phyloP scores from a whole-genome alignment of 2,888 invertebrate species.

The Meta bourneti region DNA sequence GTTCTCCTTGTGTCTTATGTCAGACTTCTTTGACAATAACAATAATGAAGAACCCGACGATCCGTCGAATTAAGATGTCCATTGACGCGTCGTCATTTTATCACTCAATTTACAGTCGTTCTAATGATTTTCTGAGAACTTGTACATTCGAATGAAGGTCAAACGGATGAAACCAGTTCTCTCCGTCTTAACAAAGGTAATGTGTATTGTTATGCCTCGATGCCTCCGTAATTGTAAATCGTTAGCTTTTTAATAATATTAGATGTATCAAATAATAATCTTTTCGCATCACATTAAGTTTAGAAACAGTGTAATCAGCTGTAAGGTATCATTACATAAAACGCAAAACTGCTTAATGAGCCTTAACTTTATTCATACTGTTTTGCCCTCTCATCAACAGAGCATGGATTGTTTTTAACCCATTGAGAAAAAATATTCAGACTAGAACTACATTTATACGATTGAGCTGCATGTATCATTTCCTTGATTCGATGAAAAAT shows the following conservation, averaged over 20 bases:
- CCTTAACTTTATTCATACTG: not conserved
- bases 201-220: not conserved
- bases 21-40: not conserved
- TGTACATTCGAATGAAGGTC: not conserved
- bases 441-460: too few relatives aligned
- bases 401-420: too few relatives aligned
- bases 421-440: too few relatives aligned
- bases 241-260: not conserved
- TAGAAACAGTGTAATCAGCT: not conserved
- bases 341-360: not conserved
- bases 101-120: not conserved
- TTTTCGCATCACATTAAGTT: not conserved
- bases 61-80: not conserved
- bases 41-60: not conserved
- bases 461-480: too few relatives aligned
- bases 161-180: not conserved
- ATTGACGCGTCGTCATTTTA: not conserved
- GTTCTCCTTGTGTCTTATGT: too few relatives aligned
- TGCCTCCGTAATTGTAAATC: not conserved
- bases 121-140: not conserved
- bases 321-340: not conserved
- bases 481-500: too few relatives aligned
- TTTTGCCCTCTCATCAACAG: too few relatives aligned
- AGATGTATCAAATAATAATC: constrained; percentile 1
- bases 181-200: not conserved